Base-by-base conservation (phyloP, 2,113 vertebrate species). In the Arvicanthis niloticus region DNA sequence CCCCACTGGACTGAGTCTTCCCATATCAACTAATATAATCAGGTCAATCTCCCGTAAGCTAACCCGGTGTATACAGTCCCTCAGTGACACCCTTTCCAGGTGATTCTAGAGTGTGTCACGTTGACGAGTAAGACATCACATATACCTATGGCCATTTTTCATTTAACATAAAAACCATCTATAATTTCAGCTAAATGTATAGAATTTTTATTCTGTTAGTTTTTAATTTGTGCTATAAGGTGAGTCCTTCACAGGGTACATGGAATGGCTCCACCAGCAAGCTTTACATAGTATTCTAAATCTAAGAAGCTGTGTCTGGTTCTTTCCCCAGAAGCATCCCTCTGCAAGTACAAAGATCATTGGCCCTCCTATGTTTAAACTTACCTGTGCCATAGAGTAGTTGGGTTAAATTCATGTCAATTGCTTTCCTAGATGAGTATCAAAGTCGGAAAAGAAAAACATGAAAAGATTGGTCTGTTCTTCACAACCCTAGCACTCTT, bases 401-500 rank as follows among this genome's bases (percentile, higher is more conserved):
- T 80, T 67, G 70, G 51, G 70, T 72, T 89, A 72, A 95, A 93
- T 77, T 81, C 48, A 58, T 51, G 45, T 37, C 86, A 96, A 89
- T 82, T 95, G 58, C 65, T 96, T 97, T 91, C 62, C 73, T 88
- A 56, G 56, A 88, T 45, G n/a, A 94, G 2, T 90, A 91, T 89
- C n/a, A 80, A 60, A 93, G 42, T 72, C 76, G 56, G 92, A 94
- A 70, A 96, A 95, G n/a, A 96, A 94, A 84, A 95, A 93, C 58
- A 94, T 82, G 84, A 95, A 93, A 94, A 72, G 45, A 68, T 29
- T 82, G 85, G 72, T 81, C 93, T 94, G 93, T 93, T 78, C 84
- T 85, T 94, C 16, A 85, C 45, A 88, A 40, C 7, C 8, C 77
- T 53, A 81, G 81, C 8, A 60, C 34, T 92, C 29, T 91, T 70